phyloP scores from a whole-genome alignment of 2,113 vertebrate genomes.

The Planiliza haematocheilus region DNA sequence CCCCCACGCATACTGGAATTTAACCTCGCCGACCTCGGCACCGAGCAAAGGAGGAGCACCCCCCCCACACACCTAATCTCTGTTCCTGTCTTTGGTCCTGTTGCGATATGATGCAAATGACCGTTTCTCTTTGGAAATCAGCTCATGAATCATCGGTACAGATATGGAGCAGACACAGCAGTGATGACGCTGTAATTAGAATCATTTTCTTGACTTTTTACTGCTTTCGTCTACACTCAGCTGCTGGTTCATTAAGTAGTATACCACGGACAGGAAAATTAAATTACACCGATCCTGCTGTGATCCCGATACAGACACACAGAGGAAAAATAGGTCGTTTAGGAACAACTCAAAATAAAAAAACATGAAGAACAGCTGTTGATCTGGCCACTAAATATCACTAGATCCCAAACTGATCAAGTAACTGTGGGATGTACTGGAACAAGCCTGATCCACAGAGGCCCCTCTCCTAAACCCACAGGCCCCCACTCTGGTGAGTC shows the following conservation, averaged over 20 bases:
- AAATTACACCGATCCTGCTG: no score
- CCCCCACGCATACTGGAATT: slow-evolving; percentile 76
- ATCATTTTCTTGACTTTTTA: slow-evolving; percentile 18
- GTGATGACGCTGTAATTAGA: slow-evolving; percentile 26
- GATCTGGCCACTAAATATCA: no score
- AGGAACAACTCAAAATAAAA: no score
- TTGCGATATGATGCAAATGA: slow-evolving; percentile 54
- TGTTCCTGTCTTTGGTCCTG: slow-evolving; percentile 34
- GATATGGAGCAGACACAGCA: slow-evolving; percentile 35
- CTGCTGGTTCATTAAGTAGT: not conserved
- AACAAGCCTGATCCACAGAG: no score
- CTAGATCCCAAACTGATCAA: no score
- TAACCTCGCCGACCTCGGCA: slow-evolving; percentile 71
- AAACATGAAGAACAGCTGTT: no score
- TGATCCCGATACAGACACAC: no score
- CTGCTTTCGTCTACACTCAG: not conserved
- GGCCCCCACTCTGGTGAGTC: no score
- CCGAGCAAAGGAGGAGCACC: slow-evolving; percentile 44
- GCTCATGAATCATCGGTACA: slow-evolving; percentile 37
- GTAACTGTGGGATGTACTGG: no score
- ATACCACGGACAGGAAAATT: not conserved
- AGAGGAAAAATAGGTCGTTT: no score
- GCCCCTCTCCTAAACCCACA: no score
- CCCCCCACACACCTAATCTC: slow-evolving; percentile 53
- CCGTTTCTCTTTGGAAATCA: slow-evolving; percentile 40